These are phyloP conservation scores for Panurus biarmicus DNA, from an alignment of 2,113 vertebrate genomes.

Conservation along the genomic window DNA sequence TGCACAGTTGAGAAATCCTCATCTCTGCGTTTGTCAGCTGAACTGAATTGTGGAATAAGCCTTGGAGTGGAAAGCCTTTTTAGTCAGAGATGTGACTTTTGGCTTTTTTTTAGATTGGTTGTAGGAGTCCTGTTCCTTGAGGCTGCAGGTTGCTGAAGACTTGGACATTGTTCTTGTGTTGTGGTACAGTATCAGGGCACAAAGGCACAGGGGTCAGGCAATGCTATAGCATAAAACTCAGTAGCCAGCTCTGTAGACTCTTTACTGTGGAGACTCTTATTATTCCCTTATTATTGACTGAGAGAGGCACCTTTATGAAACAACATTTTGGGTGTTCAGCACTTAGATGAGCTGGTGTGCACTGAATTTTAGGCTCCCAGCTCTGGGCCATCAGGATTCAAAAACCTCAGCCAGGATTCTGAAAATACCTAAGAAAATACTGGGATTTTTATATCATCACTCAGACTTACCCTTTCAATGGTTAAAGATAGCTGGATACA, in stretches of 20 bases:
- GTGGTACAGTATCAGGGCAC: not conserved
- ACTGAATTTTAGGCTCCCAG: not conserved
- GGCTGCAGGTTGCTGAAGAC: not conserved
- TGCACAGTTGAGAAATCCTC: not conserved
- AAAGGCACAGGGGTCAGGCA: not conserved
- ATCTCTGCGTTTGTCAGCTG: not conserved
- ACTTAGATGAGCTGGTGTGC: not conserved
- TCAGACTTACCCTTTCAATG: not conserved
- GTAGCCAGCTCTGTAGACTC: not conserved
- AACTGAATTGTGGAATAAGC: not conserved
- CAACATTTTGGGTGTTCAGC: not conserved
- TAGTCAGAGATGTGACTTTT: not conserved
- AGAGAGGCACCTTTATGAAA: not conserved
- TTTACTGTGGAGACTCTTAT: not conserved
- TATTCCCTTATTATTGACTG: not conserved
- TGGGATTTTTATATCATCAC: not conserved
- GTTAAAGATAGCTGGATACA: not conserved
- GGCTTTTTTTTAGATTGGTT: not conserved
- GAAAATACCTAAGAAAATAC: not conserved
- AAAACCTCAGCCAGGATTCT: not conserved
- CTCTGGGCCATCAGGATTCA: not conserved
- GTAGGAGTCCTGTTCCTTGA: not conserved
- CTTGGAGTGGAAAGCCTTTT: conserved; percentile 2
- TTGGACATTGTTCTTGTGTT: not conserved
- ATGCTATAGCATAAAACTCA: rapidly evolving